Evolutionary conservation across 2,797 vertebrate species (phyloP).

Genomic region (Muscicapa striata): DNA sequence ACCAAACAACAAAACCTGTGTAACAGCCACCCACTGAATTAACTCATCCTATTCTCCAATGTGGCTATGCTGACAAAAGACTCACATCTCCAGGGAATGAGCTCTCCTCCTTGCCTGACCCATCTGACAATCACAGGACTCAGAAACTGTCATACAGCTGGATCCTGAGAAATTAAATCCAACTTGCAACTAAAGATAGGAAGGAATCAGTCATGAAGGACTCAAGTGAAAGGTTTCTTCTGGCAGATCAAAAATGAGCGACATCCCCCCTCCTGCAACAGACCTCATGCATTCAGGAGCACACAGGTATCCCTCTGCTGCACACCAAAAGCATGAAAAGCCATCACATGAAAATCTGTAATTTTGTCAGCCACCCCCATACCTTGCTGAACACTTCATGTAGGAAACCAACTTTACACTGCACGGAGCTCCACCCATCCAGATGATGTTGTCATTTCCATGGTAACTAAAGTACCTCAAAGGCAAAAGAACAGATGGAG

Average conservation of each 20-base stretch:
- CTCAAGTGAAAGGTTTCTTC: background rate
- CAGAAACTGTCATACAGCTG: background rate
- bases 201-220: background rate
- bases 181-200: background rate
- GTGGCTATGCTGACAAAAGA: background rate
- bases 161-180: background rate
- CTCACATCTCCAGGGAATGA: background rate
- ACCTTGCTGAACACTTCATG: slow-evolving; percentile 17
- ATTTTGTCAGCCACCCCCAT: background rate
- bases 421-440: slow-evolving; percentile 32
- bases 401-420: slow-evolving; percentile 35
- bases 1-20: background rate
- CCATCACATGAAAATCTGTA: background rate
- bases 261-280: background rate
- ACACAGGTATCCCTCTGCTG: background rate
- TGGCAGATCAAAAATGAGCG: background rate
- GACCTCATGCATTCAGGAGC: accelerated
- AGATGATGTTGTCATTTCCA: slow-evolving; percentile 67
- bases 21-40: background rate
- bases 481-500: slow-evolving; percentile 69
- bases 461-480: slow-evolving; percentile 66
- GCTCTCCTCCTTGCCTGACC: background rate
- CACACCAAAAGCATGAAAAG: background rate
- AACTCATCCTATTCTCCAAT: background rate
- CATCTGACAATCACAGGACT: background rate